Evolutionary conservation across 2,113 vertebrate species (phyloP).

Genomic region (Pelmatolapia mariae): DNA sequence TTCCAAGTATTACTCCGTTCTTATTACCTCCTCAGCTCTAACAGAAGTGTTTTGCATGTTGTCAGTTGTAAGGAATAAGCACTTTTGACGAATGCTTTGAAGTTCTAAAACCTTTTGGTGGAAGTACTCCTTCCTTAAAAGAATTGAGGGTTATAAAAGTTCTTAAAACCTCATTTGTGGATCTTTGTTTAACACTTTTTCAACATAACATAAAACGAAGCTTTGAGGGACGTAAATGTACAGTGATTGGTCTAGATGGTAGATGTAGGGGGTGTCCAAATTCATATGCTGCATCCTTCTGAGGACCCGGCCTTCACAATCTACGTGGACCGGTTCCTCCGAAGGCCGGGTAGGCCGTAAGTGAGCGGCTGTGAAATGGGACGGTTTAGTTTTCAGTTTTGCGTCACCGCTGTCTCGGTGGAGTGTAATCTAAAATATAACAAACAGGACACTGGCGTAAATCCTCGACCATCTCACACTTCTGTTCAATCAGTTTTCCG

Average conservation of each 20-base stretch:
- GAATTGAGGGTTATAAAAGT: not conserved
- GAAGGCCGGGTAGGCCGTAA: not conserved
- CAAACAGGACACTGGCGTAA: not conserved
- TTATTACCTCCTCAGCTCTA: not conserved
- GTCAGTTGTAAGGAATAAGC: not conserved
- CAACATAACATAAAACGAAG: not conserved
- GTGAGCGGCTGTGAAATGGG: not conserved
- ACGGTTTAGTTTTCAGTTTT: not conserved
- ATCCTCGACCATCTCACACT: rapidly evolving
- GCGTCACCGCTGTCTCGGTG: not conserved
- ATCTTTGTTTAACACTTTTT: not conserved
- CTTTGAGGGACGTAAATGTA: not conserved
- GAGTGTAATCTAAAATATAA: not conserved
- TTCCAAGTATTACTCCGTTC: constrained; percentile 69
- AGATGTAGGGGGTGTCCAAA: not conserved
- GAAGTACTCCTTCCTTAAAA: not conserved
- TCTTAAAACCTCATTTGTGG: not conserved
- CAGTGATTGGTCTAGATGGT: not conserved
- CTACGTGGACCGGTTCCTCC: not conserved
- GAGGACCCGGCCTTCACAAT: not conserved
- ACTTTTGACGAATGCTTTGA: not conserved
- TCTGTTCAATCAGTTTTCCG: rapidly evolving
- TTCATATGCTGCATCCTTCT: not conserved
- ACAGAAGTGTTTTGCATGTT: not conserved
- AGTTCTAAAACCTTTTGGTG: not conserved